Conservation (phyloP, 2,888 invertebrate genomes). For the Alviniconcha strummeri region DNA sequence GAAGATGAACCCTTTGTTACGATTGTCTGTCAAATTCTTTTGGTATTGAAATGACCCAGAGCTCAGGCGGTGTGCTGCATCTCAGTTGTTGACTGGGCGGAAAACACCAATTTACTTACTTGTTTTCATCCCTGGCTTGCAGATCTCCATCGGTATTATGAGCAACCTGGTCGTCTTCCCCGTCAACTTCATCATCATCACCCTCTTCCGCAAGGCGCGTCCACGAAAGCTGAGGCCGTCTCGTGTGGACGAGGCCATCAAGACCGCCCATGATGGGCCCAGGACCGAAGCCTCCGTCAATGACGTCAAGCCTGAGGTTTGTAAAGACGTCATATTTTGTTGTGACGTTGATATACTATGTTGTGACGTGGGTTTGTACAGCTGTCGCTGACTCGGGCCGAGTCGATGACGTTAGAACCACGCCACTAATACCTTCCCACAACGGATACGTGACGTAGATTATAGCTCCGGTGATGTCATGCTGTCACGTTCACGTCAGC, state of each 20-base stretch:
- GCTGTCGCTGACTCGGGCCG: background rate
- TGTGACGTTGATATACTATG: background rate
- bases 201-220: conserved; percentile 74
- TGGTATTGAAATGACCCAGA: too few species aligned
- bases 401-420: too few species aligned
- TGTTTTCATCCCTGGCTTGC: background rate
- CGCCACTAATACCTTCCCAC: too few species aligned
- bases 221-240: conserved; percentile 68
- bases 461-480: too few species aligned
- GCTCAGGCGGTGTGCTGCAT: too few species aligned
- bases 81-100: too few species aligned
- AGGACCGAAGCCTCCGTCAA: conserved; percentile 35
- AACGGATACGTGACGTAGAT: too few species aligned
- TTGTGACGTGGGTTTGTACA: background rate
- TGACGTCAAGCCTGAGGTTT: conserved; percentile 45
- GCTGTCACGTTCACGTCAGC: too few species aligned
- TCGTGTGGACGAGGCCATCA: conserved; percentile 66
- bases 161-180: conserved; percentile 74
- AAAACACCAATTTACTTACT: too few species aligned
- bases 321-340: background rate
- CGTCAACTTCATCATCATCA: conserved; percentile 73
- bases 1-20: too few species aligned
- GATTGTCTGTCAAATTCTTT: too few species aligned
- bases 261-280: conserved; percentile 37
- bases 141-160: conserved; percentile 74